Evolutionary conservation across 2,797 vertebrate species (phyloP).

Genomic region (Gallinago solitaria): DNA sequence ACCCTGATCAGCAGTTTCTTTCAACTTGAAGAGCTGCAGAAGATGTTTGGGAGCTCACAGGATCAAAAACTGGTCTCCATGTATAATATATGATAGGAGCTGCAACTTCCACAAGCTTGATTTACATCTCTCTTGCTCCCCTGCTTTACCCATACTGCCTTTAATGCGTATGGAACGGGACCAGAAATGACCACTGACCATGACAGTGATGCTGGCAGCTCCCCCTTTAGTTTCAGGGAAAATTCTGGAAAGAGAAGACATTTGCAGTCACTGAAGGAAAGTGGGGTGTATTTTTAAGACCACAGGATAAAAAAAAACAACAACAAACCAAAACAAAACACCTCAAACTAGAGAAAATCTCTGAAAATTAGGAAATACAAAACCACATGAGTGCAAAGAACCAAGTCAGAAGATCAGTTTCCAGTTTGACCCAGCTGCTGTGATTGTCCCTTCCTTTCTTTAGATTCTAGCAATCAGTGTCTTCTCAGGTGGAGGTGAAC

Average conservation of each 20-base stretch:
- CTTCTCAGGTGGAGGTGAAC: background rate
- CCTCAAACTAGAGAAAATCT: too few relatives aligned
- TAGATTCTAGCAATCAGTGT: background rate
- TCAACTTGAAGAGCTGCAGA: background rate
- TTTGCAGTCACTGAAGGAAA: background rate
- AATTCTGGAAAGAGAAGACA: background rate
- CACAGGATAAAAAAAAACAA: too few relatives aligned
- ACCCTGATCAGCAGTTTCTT: background rate
- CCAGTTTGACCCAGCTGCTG: background rate
- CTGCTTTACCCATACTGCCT: background rate
- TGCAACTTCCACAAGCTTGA: background rate
- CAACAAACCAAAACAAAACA: too few relatives aligned
- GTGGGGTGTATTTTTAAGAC: background rate
- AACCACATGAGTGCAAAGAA: accelerated
- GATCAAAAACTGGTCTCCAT: background rate
- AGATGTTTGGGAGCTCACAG: background rate
- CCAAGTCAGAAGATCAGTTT: background rate
- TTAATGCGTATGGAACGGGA: background rate
- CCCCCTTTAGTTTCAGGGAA: too few relatives aligned
- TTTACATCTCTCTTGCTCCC: background rate
- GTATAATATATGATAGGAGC: background rate
- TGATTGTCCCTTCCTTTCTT: background rate
- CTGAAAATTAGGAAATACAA: background rate
- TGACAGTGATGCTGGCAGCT: background rate
- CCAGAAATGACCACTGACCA: background rate